Percentiles rank a stretch among this genome's conserved stretches.
phyloP scores from a whole-genome alignment of 2,113 vertebrate species.

The Chlamydotis undulata region DNA sequence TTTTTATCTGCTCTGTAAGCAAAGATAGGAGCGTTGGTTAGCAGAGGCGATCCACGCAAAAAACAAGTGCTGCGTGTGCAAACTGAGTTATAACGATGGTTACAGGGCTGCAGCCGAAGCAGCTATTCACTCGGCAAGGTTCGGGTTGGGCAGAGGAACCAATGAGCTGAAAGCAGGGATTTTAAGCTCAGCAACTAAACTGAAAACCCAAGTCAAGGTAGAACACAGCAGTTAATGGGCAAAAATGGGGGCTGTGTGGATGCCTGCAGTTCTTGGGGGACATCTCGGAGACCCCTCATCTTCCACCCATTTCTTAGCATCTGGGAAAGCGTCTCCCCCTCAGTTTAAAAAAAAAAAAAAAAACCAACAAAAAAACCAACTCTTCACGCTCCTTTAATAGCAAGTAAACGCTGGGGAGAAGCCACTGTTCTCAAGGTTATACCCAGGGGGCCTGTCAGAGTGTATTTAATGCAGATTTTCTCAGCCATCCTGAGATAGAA shows the following conservation, averaged over 20 bases:
- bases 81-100: background rate
- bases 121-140: background rate
- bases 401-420: background rate
- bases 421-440: background rate
- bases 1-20: constrained; percentile 17
- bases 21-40: background rate
- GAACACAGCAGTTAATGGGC: background rate
- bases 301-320: background rate
- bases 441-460: background rate
- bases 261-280: background rate
- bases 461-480: background rate
- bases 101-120: background rate
- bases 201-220: background rate
- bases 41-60: background rate
- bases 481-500: background rate
- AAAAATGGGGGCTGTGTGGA: background rate
- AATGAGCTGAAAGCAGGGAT: background rate
- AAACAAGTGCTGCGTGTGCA: background rate
- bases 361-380: background rate
- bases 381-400: background rate
- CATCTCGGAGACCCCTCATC: background rate
- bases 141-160: background rate
- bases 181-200: background rate
- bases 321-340: background rate
- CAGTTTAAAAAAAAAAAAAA: background rate